Evolutionary conservation across 2,888 invertebrate genomes (phyloP), one percentile per base, ranked within the genome.

Genomic region (Pollenia labialis): DNA sequence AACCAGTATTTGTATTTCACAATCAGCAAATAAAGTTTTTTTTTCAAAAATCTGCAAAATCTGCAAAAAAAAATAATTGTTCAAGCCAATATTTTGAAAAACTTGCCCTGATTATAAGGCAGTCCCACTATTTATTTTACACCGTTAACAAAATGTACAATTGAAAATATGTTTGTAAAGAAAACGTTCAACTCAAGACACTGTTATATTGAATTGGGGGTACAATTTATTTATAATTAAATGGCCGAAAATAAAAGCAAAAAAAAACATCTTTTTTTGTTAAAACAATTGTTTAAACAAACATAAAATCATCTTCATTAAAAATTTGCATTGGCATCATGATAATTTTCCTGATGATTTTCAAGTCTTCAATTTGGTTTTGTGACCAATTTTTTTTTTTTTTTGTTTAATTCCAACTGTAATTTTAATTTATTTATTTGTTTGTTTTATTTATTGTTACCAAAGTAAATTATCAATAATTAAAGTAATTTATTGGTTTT

Each of bases 401-500:
- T 18, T 56, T 52, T 52, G 8, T 8, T 32, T 32, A n/a, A 52
- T 4, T 14, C 7, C n/a, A 74, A 74, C 14, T 71, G 42, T 52
- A 68, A 48, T 81, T 74, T 54, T 42, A 62, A 56, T 44, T 42
- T 48, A 40, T 48, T 79, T 68, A 42, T 50, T 74, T 60, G 9
- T 42, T 56, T 76, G 7, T 56, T 46, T 46, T 64, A n/a, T 62
- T 82, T 52, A 18, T 52, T 32, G 48, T 80, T 71, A 62, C 46
- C 52, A 32, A 77, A 68, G 3, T 46, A 68, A 79, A 84, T 84
- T 79, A 74, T 60, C 58, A 60, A 74, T 80, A 79, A 74, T 80
- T 84, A 80, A 80, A 84, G 50, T 79, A 66, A 80, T 74, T 79
- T 66, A 79, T 79, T 74, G 40, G n/a, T 68, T 74, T 50, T 23